A percentile compares a stretch with the other conserved stretches of the same genome.
phyloP scores from a whole-genome alignment of 2,888 invertebrate genomes.

The Aporophyla lueneburgensis region DNA sequence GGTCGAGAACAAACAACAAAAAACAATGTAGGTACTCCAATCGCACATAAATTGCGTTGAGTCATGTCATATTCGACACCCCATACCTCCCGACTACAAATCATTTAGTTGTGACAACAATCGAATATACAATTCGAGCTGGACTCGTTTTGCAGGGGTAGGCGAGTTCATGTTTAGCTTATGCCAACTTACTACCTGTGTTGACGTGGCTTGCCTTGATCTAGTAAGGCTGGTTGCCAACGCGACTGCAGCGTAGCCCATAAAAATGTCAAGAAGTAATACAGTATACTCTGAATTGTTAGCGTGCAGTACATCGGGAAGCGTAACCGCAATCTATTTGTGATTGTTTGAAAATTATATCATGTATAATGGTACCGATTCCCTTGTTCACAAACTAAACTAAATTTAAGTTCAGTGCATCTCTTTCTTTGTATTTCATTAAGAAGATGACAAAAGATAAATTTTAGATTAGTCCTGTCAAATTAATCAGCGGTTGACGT shows the following conservation, averaged over 20 bases:
- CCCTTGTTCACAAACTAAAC: too few species aligned
- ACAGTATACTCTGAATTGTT: slow-evolving; percentile 8
- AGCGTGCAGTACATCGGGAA: slow-evolving; percentile 19
- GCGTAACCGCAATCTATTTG: background rate
- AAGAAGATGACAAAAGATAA: too few species aligned
- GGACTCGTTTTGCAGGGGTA: slow-evolving; percentile 57
- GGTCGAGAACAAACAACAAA: too few species aligned
- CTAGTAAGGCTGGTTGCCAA: slow-evolving; percentile 70
- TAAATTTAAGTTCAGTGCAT: too few species aligned
- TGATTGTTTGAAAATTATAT: slow-evolving; percentile 8
- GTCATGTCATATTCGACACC: background rate
- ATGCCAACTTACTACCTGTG: slow-evolving; percentile 54
- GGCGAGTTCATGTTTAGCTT: slow-evolving; percentile 50
- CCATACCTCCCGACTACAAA: slow-evolving; percentile 41
- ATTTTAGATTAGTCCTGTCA: too few species aligned
- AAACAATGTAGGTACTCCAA: too few species aligned
- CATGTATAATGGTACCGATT: slow-evolving; percentile 11
- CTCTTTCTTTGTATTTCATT: too few species aligned
- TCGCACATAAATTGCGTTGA: background rate
- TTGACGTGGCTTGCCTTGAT: slow-evolving; percentile 73
- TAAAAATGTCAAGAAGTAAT: slow-evolving; percentile 65
- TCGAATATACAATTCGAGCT: slow-evolving; percentile 56
- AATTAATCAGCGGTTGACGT: too few species aligned
- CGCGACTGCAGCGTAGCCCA: slow-evolving; percentile 33
- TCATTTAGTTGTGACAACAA: slow-evolving; percentile 61